Conservation (phyloP, 1,140 invertebrate species). For the Sycophila sp. region DNA sequence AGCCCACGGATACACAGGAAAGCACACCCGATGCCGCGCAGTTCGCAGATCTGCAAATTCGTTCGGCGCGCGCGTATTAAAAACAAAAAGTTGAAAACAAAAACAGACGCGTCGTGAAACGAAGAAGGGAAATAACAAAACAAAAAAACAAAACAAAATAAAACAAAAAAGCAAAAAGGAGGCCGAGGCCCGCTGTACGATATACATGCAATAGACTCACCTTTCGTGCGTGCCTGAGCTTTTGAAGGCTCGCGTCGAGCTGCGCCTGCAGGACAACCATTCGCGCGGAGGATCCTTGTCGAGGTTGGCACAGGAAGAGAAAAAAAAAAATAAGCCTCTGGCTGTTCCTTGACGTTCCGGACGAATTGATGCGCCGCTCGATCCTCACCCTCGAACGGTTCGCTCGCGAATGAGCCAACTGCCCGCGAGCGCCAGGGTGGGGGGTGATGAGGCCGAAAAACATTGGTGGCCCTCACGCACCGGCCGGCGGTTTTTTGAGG, state of each 20-base stretch:
- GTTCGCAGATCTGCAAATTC: too few relatives aligned
- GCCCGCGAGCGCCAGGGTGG: too few relatives aligned
- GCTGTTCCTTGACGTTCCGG: too few relatives aligned
- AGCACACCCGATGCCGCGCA: too few relatives aligned
- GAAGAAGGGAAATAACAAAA: background rate
- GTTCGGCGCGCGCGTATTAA: background rate
- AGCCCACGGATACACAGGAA: slow-evolving; percentile 29
- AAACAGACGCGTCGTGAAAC: too few relatives aligned
- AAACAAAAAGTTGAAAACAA: background rate
- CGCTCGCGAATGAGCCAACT: too few relatives aligned
- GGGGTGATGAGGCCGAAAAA: too few relatives aligned
- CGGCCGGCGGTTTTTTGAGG: too few relatives aligned
- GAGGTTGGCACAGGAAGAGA: background rate
- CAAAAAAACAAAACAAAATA: background rate
- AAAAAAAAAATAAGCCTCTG: too few relatives aligned
- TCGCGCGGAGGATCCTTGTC: background rate
- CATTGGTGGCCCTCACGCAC: too few relatives aligned
- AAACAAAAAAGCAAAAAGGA: background rate
- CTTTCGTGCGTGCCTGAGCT: background rate
- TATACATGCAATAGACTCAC: slow-evolving; percentile 1
- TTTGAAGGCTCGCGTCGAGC: slow-evolving; percentile 13
- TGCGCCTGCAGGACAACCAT: slow-evolving; percentile 27
- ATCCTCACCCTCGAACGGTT: too few relatives aligned
- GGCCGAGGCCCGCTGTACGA: background rate
- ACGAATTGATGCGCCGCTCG: too few relatives aligned